phyloP scores from a whole-genome alignment of 2,113 vertebrate species.

The Thymallus thymallus region DNA sequence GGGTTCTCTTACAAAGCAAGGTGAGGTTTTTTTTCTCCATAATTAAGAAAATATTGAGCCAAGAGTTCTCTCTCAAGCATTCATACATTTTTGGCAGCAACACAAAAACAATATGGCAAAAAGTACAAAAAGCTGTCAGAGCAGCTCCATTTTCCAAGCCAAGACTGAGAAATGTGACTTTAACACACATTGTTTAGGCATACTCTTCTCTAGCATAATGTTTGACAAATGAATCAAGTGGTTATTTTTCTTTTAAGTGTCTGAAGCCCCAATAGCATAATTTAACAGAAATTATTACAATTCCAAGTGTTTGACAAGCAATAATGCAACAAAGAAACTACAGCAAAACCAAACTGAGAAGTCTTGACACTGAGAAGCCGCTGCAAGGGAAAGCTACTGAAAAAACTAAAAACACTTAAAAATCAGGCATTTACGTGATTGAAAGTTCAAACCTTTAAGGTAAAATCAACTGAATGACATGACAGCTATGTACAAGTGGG shows the following conservation, averaged over 20 bases:
- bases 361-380: conserved; percentile 36
- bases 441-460: conserved; percentile 15
- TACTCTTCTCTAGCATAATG: conserved; percentile 49
- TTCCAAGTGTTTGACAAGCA: conserved; percentile 16
- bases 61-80: conserved; percentile 40
- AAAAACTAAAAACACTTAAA: conserved; percentile 15
- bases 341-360: conserved; percentile 18
- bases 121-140: conserved; percentile 59
- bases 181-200: conserved; percentile 59
- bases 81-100: conserved; percentile 36
- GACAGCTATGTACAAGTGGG: conserved; percentile 45
- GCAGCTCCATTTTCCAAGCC: conserved; percentile 60
- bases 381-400: conserved; percentile 34
- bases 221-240: conserved; percentile 55
- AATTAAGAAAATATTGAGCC: conserved; percentile 50
- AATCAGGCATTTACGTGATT: conserved; percentile 49
- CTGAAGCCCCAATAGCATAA: conserved; percentile 35
- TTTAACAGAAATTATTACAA: conserved; percentile 20
- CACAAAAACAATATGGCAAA: conserved; percentile 49
- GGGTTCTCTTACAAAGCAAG: conserved; percentile 33
- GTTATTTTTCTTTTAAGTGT: conserved; percentile 40
- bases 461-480: background rate
- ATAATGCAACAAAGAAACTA: conserved; percentile 8
- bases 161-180: conserved; percentile 59
- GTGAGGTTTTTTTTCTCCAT: conserved; percentile 27